Evolutionary conservation across 2,113 vertebrate genomes (phyloP).

Genomic region (Pygoscelis adeliae): DNA sequence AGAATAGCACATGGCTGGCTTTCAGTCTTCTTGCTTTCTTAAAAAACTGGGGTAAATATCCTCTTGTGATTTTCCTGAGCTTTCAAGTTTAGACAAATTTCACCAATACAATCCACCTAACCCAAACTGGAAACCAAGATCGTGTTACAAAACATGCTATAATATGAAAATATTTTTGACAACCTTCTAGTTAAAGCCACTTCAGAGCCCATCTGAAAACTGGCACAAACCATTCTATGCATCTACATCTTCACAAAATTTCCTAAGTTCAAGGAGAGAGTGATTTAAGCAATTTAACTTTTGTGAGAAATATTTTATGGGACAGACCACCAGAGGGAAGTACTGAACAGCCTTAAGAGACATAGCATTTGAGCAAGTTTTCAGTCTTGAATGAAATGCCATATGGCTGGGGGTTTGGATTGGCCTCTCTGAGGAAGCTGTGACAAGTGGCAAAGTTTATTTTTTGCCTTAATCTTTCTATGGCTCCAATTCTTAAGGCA

Average conservation of each 20-base stretch:
- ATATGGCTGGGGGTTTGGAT: neutral
- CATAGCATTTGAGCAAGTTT: neutral
- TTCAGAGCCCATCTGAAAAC: neutral
- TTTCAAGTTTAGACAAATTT: neutral
- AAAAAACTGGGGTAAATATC: neutral
- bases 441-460: neutral
- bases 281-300: neutral
- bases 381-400: conserved; percentile 11
- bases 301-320: neutral
- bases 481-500: neutral
- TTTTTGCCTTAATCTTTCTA: neutral
- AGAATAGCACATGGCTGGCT: neutral
- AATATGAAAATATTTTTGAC: neutral
- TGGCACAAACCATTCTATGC: neutral
- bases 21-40: neutral
- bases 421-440: neutral
- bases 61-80: neutral
- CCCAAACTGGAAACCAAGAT: neutral
- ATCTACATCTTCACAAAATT: neutral
- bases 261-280: neutral
- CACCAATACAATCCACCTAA: neutral
- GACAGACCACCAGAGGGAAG: neutral
- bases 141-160: neutral
- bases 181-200: neutral
- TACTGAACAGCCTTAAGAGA: neutral